phyloP scores from a whole-genome alignment of 2,797 vertebrate genomes.

The Syngnathus rostellatus region DNA sequence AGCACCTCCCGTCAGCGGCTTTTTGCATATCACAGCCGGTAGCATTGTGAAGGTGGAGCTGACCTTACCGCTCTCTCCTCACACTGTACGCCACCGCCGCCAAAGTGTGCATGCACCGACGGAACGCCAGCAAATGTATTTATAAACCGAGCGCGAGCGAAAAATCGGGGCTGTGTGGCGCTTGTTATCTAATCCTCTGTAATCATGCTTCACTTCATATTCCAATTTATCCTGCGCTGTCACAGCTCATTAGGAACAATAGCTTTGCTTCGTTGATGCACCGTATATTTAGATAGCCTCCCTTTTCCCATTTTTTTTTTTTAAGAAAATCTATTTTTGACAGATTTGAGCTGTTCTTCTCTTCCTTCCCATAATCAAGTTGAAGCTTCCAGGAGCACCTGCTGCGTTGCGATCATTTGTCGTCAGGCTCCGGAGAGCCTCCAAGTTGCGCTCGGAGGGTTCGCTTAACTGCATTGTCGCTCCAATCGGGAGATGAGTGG shows the following conservation, averaged over 20 bases:
- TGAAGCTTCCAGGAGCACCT: neutral
- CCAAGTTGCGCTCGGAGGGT: conserved; percentile 30
- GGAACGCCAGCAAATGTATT: conserved; percentile 37
- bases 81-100: conserved; percentile 37
- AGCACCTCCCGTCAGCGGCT: conserved; percentile 59
- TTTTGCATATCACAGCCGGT: conserved; percentile 55
- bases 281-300: conserved; percentile 39
- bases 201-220: conserved; percentile 65
- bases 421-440: neutral
- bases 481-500: conserved; percentile 55
- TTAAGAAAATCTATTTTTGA: conserved; percentile 17
- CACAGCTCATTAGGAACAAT: conserved; percentile 60
- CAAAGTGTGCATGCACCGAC: conserved; percentile 30
- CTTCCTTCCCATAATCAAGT: conserved; percentile 7
- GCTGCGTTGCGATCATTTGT: neutral
- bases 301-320: conserved; percentile 11
- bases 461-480: conserved; percentile 39
- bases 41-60: conserved; percentile 59
- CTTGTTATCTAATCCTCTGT: conserved; percentile 63
- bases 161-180: conserved; percentile 45
- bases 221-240: conserved; percentile 60
- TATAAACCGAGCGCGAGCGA: conserved; percentile 23
- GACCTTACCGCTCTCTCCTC: conserved; percentile 54
- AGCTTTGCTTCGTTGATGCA: conserved; percentile 43
- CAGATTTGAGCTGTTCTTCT: neutral